A percentile compares a stretch with the other conserved stretches of the same genome.
phyloP scores from a whole-genome alignment of 2,113 vertebrate genomes.

The Acrocephalus kingi region DNA sequence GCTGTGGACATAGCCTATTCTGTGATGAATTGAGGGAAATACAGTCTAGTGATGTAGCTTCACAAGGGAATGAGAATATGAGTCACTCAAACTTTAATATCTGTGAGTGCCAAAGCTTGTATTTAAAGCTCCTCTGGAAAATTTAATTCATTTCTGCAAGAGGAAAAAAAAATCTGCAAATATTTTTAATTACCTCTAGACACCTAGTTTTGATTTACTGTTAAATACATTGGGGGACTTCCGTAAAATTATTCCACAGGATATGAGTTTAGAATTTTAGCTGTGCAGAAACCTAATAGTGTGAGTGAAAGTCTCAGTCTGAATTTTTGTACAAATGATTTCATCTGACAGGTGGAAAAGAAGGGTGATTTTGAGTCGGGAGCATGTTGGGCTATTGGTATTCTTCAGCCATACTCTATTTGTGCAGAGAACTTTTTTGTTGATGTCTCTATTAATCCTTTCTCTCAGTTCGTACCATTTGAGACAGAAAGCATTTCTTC shows the following conservation, averaged over 20 bases:
- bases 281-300: neutral
- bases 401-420: neutral
- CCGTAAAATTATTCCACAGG: neutral
- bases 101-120: neutral
- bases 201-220: neutral
- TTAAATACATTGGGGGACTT: neutral
- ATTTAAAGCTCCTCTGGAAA: neutral
- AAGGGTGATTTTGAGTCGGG: neutral
- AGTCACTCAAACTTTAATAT: slow-evolving; percentile 34
- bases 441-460: slow-evolving; percentile 26
- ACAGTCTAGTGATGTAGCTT: neutral
- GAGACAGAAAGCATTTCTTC: slow-evolving; percentile 26
- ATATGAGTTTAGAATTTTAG: neutral
- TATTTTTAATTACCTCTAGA: slow-evolving; percentile 28
- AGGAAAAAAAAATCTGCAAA: neutral
- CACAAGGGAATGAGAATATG: slow-evolving; percentile 8
- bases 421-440: neutral
- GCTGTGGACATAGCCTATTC: neutral
- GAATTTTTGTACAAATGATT: neutral
- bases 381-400: neutral
- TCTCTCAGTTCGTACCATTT: neutral
- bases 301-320: neutral
- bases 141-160: neutral
- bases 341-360: neutral
- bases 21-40: slow-evolving; percentile 28